Conservation (phyloP, 1,140 invertebrate species). For the Drosophila erecta region DNA sequence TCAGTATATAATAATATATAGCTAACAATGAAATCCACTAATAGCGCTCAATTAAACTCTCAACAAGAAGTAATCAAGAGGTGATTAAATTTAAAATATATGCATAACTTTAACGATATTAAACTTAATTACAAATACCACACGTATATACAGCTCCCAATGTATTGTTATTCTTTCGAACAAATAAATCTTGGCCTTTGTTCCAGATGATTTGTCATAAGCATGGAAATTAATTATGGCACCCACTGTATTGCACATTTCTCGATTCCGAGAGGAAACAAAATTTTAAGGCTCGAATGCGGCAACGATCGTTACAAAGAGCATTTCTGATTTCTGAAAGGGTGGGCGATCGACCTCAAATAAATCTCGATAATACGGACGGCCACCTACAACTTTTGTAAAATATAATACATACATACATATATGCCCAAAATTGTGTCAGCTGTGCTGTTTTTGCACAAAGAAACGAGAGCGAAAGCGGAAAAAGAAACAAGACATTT, state of each 20-base stretch:
- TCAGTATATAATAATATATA: too few species aligned
- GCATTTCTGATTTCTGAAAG: slow-evolving; percentile 1
- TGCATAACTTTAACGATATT: neutral
- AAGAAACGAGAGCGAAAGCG: slow-evolving; percentile 33
- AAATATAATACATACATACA: too few species aligned
- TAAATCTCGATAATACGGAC: slow-evolving; percentile 31
- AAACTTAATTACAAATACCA: neutral
- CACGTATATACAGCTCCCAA: neutral
- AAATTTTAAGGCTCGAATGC: slow-evolving; percentile 17
- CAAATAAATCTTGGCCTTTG: neutral
- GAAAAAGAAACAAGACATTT: slow-evolving; percentile 1
- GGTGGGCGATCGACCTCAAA: slow-evolving; percentile 29
- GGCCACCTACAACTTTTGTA: neutral
- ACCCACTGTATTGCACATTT: slow-evolving; percentile 21
- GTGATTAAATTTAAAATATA: neutral
- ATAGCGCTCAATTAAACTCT: neutral
- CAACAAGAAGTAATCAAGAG: neutral
- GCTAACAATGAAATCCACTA: too few species aligned
- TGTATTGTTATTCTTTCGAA: neutral
- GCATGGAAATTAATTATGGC: neutral
- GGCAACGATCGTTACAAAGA: slow-evolving; percentile 15
- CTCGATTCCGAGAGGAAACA: neutral
- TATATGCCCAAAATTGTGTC: slow-evolving; percentile 32
- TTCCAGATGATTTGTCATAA: neutral
- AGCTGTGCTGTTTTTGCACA: slow-evolving; percentile 29